Evolutionary conservation across 2,113 vertebrate species (phyloP), one percentile per base, ranked within the genome.

Genomic region (Alethe castanea): DNA sequence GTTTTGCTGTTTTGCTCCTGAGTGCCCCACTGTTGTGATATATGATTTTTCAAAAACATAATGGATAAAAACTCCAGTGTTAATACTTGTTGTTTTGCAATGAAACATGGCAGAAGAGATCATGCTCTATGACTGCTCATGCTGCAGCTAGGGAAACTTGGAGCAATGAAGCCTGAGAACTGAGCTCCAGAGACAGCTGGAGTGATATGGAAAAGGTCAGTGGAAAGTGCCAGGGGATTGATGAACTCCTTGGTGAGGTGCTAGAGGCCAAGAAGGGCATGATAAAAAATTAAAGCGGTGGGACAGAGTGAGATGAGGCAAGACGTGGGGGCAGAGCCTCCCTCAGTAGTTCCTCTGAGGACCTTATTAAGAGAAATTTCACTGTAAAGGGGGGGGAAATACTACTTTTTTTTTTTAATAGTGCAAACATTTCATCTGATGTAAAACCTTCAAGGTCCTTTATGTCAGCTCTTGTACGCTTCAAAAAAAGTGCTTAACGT

Each of bases 111-210:
- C 86, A 89, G 62, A 70, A 78, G 70, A 87, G 70, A 88, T 92
- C 79, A 47, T n/a, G 73, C 20, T 53, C 83, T 72, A 0, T 31
- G 60, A 78, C 62, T 78, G 85, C 59, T 84, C 54, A 5, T 57
- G 48, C 64, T 95, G 60, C 81, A 95, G 70, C 59, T 72, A 48
- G 79, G 81, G 50, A 82, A 83, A 92, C 19, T 36, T 88, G 53
- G 45, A 81, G 59, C 87, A 85, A 38, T 83, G 71, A 92, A 92
- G 92, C 71, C 94, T 92, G 90, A 95, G 88, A 95, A 12, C 53
- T 80, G 79, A 94, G 71, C 81, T 94, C 83, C 56, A 80, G 66
- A 81, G 64, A 70, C 76, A 84, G 74, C 65, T 88, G 88, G 59
- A 54, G 64, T 4, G 12, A 64, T 48, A 9, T 33, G 61, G 85